Evolutionary conservation across 2,797 vertebrate species (phyloP), one percentile per base, ranked within the genome.

Genomic region (Brachymystax lenok): DNA sequence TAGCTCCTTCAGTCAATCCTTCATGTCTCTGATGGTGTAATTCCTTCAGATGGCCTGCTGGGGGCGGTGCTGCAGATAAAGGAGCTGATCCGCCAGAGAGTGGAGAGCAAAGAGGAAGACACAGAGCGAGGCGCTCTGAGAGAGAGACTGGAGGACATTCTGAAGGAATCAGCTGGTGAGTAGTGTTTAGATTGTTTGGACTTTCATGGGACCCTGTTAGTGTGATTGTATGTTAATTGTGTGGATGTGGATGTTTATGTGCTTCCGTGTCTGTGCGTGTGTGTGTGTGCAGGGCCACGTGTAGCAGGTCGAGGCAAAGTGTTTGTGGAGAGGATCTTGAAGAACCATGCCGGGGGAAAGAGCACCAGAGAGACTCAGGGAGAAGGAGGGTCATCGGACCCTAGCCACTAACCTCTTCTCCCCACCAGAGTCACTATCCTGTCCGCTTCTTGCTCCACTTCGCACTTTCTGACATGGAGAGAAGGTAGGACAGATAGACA

Each of bases 141-240:
- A 28, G 71, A 52, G 28, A 56, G 17, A 24, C 28, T 71, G 69
- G 69, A 71, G 69, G 35, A 24, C 69, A 46, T 71, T 51, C 35
- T 71, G 69, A 71, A 71, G 24, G 69, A 35, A 21, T 50, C 63
- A 28, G 10, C 63, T 30, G 63, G 63, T 66, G 24, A 24, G 27
- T 66, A 14, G 61, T 63, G n/a, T 59, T n/a, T 59, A 59, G n/a
- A 59, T n/a, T n/a, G 7, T 59, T 59, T n/a, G 19, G 1, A 19
- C 56, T 10, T 6, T 59, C 7, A 7, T 59, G 14, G 19, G 56
- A 46, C 40, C 40, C 40, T 56, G 54, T 56, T 16, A 17, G 54
- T 56, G 52, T 54, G 51, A 13, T 14, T 54, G 17, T 56, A n/a
- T 56, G 54, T 56, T 6, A 6, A 5, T 4, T 56, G 17, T 56